A percentile compares a stretch with the other conserved stretches of the same genome.
Conservation (phyloP, 2,888 invertebrate genomes). For the Neoscelio sp. region DNA sequence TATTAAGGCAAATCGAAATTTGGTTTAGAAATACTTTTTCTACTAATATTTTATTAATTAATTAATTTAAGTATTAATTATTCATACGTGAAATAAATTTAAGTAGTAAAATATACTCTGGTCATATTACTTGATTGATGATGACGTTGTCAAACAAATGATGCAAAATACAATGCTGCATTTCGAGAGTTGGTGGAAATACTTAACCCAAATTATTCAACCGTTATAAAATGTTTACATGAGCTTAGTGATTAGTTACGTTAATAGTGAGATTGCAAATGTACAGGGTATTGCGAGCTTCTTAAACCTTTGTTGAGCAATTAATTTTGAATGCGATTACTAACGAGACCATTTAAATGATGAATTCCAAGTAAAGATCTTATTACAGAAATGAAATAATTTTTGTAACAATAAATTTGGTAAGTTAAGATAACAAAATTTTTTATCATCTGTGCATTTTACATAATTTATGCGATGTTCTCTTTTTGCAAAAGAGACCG, state of each 20-base stretch:
- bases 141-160: conserved; percentile 7
- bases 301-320: conserved; percentile 23
- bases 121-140: conserved; percentile 1
- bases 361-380: not conserved
- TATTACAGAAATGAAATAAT: no score
- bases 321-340: conserved; percentile 10
- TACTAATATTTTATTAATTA: no score
- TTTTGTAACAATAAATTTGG: no score
- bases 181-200: conserved; percentile 7
- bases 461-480: not conserved
- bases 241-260: conserved; percentile 11
- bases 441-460: no score
- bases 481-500: not conserved
- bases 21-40: not conserved
- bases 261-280: conserved; percentile 17
- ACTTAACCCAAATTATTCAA: conserved; percentile 27
- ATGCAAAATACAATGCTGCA: conserved; percentile 3
- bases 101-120: not conserved
- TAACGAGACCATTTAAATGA: not conserved
- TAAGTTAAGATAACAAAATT: no score
- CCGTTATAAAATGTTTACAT: conserved; percentile 40
- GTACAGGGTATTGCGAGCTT: conserved; percentile 7
- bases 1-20: no score
- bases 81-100: not conserved
- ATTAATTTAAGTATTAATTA: no score